Base-by-base conservation (phyloP, 2,113 vertebrate species). In the Grallaria varia region DNA sequence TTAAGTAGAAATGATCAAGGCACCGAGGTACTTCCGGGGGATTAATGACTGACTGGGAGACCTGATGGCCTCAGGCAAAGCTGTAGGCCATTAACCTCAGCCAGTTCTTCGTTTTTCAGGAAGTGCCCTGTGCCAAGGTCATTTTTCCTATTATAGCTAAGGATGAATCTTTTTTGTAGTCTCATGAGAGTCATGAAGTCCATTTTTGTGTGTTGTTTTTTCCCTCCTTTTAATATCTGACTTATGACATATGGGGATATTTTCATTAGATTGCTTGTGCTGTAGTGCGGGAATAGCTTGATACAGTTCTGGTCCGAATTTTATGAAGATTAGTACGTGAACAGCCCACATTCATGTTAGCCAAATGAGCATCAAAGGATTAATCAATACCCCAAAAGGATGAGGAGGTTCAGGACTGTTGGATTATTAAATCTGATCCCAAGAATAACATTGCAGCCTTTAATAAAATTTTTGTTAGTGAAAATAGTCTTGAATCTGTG, bases 1-100 rank as follows among this genome's bases (percentile, higher is more conserved):
- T 93, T 95, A 97, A 95, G 79, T 91, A 84, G 82, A 89, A 97
- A 97, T 93, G 71, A 97, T 97, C 84, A 97, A 96, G 92, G 83
- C 93, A 95, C 91, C 10, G 24, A 74, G 89, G 71, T 96, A 97
- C 82, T 95, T 97, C 87, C 56, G 40, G 68, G 73, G 84, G 63
- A 96, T 96, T 97, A 96, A 93, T 97, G 93, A 95, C 90, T 92
- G 80, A 82, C 77, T 96, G 94, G 88, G 81, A 97, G 55, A 91
- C 63, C 92, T 77, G 89, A 91, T 92, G 95, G 92, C 85, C 93
- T 91, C 69, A 87, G 96, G 96, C 96, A 96, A 97, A 97, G 96
- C 87, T 97, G 91, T 84, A 97, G 95, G 75, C 93, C 96, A 84
- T 84, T 96, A 97, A 97, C 95, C 91, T 73, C 76, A 97, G 52